Conservation (phyloP, 92 coral and sea anemone genomes). For the Heliopora coerulea region DNA sequence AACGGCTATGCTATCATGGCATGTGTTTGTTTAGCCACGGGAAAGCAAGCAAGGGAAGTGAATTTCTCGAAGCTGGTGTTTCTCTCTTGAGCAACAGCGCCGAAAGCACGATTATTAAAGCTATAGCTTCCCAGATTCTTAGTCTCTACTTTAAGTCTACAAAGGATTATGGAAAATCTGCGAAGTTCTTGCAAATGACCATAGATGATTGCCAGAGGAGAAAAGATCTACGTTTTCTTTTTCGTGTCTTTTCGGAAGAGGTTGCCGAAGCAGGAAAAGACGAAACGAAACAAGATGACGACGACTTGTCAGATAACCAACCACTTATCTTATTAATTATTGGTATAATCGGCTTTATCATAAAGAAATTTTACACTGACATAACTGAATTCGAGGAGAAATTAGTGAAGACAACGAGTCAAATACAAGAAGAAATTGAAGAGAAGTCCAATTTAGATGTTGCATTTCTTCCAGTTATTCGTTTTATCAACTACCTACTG, state of each 20-base stretch:
- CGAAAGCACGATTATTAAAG: conserved; percentile 2
- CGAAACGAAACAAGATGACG: too few relatives aligned
- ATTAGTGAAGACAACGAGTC: background rate
- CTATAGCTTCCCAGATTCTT: conserved; percentile 8
- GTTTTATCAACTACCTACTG: too few relatives aligned
- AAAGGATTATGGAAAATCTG: background rate
- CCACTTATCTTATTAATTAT: background rate
- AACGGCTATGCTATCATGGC: conserved; percentile 32
- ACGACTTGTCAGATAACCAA: background rate
- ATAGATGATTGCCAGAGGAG: background rate
- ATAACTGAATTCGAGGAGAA: too few relatives aligned
- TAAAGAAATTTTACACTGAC: background rate
- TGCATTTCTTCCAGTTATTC: background rate
- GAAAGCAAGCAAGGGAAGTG: conserved; percentile 1
- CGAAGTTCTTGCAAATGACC: background rate
- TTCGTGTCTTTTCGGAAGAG: background rate
- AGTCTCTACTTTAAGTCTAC: background rate
- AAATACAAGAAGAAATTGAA: background rate
- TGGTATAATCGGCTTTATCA: background rate
- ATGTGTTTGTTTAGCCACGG: background rate
- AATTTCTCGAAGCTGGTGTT: background rate
- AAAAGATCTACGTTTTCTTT: background rate
- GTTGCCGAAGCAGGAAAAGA: background rate
- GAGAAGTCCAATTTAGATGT: background rate
- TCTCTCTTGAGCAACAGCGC: background rate